Percentiles rank a stretch among this genome's conserved stretches.
These are phyloP conservation scores for Yponomeuta malinellus DNA, from an alignment of 2,888 invertebrate genomes.

Conservation along the genomic window DNA sequence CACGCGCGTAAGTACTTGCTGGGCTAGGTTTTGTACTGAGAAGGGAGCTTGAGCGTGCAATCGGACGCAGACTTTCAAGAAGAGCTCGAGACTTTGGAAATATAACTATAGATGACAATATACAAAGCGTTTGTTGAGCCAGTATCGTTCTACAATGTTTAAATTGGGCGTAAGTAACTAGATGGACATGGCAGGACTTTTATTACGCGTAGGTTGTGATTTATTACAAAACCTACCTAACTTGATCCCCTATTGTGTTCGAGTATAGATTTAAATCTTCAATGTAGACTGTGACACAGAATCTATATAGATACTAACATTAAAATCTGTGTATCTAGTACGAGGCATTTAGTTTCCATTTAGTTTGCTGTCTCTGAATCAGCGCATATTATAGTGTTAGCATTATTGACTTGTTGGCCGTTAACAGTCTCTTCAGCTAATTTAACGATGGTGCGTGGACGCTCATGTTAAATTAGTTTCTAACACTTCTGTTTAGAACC, in stretches of 20 bases:
- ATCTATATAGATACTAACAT: neutral
- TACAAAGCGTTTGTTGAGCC: neutral
- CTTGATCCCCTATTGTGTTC: slow-evolving; percentile 50
- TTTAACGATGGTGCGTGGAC: neutral
- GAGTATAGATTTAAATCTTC: slow-evolving; percentile 39
- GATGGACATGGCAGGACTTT: slow-evolving; percentile 23
- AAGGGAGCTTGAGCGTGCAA: neutral
- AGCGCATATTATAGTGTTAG: neutral
- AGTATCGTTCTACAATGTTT: neutral
- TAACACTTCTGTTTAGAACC: neutral
- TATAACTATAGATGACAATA: neutral
- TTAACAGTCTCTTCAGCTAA: neutral
- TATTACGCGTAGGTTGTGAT: slow-evolving; percentile 43
- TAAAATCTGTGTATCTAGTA: neutral
- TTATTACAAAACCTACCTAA: slow-evolving; percentile 41
- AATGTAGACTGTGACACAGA: neutral
- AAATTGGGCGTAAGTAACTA: neutral
- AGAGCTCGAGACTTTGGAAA: too few relatives aligned
- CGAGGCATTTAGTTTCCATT: neutral
- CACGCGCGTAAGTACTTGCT: slow-evolving; percentile 29
- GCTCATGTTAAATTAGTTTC: neutral
- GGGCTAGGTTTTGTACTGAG: neutral
- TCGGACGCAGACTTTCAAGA: too few relatives aligned
- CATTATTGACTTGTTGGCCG: neutral
- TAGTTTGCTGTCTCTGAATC: neutral